Percentiles rank a stretch among this genome's conserved stretches.
Conservation (phyloP, 2,888 invertebrate genomes). For the Hypselothyrea guttata region DNA sequence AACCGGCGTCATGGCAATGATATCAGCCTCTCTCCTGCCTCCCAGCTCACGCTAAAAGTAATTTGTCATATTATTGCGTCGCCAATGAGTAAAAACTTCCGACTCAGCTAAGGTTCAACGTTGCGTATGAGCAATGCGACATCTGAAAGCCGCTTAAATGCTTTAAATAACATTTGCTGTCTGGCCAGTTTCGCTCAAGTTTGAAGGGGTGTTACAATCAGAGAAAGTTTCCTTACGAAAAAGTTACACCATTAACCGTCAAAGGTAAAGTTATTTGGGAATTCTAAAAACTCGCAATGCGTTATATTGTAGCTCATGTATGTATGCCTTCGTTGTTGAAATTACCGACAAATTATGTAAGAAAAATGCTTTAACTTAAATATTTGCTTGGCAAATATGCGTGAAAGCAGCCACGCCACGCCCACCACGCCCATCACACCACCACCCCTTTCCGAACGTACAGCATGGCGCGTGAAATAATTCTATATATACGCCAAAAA, state of each 20-base stretch:
- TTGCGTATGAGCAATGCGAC: constrained; percentile 30
- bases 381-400: constrained; percentile 24
- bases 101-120: constrained; percentile 15
- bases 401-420: constrained; percentile 14
- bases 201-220: constrained; percentile 38
- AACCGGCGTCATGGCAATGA: constrained; percentile 70
- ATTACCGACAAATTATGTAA: constrained; percentile 29
- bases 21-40: constrained; percentile 6
- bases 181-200: constrained; percentile 20
- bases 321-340: constrained; percentile 24
- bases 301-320: constrained; percentile 25
- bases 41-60: constrained; percentile 39
- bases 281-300: constrained; percentile 55
- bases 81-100: constrained; percentile 30
- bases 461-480: constrained; percentile 27
- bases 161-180: constrained; percentile 35
- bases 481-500: constrained; percentile 30
- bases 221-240: constrained; percentile 32
- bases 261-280: constrained; percentile 44
- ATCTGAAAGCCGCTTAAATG: constrained; percentile 20
- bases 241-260: constrained; percentile 15
- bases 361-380: constrained; percentile 25
- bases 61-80: constrained; percentile 62
- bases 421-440: background rate
- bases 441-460: background rate